A percentile compares a stretch with the other conserved stretches of the same genome.
Evolutionary conservation across 2,888 invertebrate genomes (phyloP).

Genomic region (Ormyrus thymus): DNA sequence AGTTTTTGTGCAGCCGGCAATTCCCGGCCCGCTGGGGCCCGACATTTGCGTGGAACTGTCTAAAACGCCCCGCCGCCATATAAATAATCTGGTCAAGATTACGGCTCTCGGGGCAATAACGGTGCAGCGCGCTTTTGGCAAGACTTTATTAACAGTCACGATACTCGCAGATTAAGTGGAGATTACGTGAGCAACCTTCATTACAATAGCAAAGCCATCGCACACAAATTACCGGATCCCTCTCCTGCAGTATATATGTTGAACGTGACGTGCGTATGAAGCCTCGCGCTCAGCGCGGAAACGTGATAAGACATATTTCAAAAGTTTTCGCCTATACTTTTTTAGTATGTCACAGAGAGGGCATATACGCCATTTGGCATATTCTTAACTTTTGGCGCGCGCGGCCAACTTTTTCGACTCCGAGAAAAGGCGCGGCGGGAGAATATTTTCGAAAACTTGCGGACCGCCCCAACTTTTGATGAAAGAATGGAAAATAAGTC

Average conservation of each 20-base stretch:
- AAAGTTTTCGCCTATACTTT: slow-evolving; percentile 12
- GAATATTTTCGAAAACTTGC: no score
- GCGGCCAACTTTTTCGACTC: neutral
- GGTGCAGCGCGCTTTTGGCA: slow-evolving; percentile 43
- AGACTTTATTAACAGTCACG: slow-evolving; percentile 59
- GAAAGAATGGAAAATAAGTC: no score
- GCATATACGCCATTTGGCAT: neutral
- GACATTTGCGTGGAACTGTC: slow-evolving; percentile 1
- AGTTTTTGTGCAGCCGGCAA: neutral
- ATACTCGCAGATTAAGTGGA: slow-evolving; percentile 54
- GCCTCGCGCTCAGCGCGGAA: neutral
- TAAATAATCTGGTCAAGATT: slow-evolving; percentile 57
- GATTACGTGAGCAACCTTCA: slow-evolving; percentile 55
- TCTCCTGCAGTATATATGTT: neutral
- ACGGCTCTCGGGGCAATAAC: slow-evolving; percentile 45
- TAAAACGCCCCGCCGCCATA: slow-evolving; percentile 1
- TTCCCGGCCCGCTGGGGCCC: neutral
- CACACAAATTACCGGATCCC: slow-evolving; percentile 13
- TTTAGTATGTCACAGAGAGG: neutral
- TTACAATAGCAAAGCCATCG: slow-evolving; percentile 42
- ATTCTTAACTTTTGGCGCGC: neutral
- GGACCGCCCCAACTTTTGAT: no score
- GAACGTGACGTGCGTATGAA: neutral
- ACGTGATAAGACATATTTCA: slow-evolving; percentile 29
- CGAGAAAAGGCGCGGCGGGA: no score